A percentile compares a stretch with the other conserved stretches of the same genome.
These are phyloP conservation scores for Notarius quadriscutis DNA, from an alignment of 2,113 vertebrate genomes.

Conservation along the genomic window DNA sequence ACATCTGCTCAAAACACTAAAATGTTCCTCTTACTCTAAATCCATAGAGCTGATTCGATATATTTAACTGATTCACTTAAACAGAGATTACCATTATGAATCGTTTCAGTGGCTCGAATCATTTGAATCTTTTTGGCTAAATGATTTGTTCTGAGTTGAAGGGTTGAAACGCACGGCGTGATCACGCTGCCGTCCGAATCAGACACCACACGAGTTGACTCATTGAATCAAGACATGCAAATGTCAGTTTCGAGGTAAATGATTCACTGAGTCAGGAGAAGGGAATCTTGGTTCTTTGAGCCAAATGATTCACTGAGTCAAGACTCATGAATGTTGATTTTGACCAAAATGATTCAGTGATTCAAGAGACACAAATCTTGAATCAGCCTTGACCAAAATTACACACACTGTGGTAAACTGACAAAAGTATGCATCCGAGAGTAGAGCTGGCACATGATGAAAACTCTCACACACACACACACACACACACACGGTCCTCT, in stretches of 20 bases:
- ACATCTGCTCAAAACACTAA: neutral
- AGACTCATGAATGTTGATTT: neutral
- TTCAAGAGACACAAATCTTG: neutral
- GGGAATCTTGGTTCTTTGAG: neutral
- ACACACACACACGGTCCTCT: neutral
- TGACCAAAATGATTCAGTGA: neutral
- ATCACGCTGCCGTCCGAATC: neutral
- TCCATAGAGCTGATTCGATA: too few relatives aligned
- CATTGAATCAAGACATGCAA: neutral
- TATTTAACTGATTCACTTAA: too few relatives aligned
- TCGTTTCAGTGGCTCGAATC: neutral
- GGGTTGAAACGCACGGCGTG: neutral
- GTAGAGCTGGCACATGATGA: neutral
- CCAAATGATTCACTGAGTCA: neutral
- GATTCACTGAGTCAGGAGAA: neutral
- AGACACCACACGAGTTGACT: neutral
- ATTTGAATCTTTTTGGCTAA: neutral
- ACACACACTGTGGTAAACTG: neutral
- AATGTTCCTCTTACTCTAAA: neutral
- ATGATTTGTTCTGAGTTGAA: neutral
- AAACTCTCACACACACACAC: neutral
- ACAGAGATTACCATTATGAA: neutral
- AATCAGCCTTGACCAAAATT: neutral
- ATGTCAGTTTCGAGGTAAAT: neutral
- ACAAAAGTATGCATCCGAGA: neutral